phyloP scores from a whole-genome alignment of 2,113 vertebrate species.

The Loxodonta africana region DNA sequence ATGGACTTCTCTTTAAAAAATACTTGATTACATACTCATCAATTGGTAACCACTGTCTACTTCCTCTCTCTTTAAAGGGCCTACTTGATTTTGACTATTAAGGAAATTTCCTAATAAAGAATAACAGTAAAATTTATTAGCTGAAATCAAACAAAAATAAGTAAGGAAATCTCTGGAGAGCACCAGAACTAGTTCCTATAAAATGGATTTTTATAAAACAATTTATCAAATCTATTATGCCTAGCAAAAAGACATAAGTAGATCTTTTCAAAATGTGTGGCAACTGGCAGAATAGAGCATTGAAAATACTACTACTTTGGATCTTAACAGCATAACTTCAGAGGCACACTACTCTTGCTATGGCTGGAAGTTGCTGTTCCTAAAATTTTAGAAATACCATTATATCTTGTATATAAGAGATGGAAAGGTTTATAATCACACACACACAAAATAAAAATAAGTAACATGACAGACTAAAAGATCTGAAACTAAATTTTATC shows the following conservation, averaged over 20 bases:
- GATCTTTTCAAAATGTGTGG: constrained; percentile 24
- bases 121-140: background rate
- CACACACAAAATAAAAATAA: constrained; percentile 63
- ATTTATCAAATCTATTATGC: background rate
- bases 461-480: constrained; percentile 54
- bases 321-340: constrained; percentile 33
- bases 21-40: constrained; percentile 37
- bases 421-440: constrained; percentile 9
- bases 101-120: background rate
- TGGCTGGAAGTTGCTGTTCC: background rate
- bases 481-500: constrained; percentile 71
- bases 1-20: constrained; percentile 50
- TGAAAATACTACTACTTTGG: constrained; percentile 47
- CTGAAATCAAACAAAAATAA: constrained; percentile 46
- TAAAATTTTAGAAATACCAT: constrained; percentile 38
- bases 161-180: constrained; percentile 65
- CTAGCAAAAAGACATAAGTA: background rate
- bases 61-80: constrained; percentile 52
- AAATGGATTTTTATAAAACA: constrained; percentile 45
- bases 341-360: constrained; percentile 20
- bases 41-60: constrained; percentile 54
- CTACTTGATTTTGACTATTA: constrained; percentile 43
- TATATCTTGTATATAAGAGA: background rate
- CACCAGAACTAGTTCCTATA: background rate
- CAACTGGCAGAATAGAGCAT: constrained; percentile 56